Evolutionary conservation across 2,888 invertebrate genomes (phyloP).

Genomic region (Xanthorhoe designata): DNA sequence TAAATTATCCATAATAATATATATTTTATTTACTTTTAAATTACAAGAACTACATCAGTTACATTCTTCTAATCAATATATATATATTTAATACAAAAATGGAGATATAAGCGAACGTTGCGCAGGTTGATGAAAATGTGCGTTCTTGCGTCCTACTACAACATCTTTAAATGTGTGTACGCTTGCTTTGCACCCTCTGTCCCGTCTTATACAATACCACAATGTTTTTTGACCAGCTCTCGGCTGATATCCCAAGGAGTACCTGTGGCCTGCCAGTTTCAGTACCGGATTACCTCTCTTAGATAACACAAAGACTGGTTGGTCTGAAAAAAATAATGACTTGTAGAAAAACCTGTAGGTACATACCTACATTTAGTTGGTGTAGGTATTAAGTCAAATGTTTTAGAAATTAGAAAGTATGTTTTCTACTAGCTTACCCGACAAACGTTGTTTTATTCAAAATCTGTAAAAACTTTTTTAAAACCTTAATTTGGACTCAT

Average conservation of each 20-base stretch:
- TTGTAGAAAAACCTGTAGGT: background rate
- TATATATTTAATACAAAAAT: no score
- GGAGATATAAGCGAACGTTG: background rate
- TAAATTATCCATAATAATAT: no score
- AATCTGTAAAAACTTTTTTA: no score
- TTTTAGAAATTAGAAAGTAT: no score
- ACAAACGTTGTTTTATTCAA: no score
- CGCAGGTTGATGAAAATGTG: background rate
- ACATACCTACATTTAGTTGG: no score
- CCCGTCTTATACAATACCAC: constrained; percentile 9
- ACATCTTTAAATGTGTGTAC: constrained; percentile 9
- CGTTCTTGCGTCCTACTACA: background rate
- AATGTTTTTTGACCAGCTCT: background rate
- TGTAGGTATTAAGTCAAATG: no score
- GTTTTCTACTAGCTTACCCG: no score
- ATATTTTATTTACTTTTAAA: no score
- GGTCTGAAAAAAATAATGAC: background rate
- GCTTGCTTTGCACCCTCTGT: constrained; percentile 13
- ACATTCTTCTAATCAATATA: no score
- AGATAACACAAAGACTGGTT: background rate
- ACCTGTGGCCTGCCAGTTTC: constrained; percentile 1
- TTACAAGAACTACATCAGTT: no score
- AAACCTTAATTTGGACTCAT: no score
- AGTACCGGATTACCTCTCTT: background rate
- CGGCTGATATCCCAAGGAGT: background rate